Base-by-base conservation (phyloP, 1,140 invertebrate genomes). In the Neotoxoptera formosana region DNA sequence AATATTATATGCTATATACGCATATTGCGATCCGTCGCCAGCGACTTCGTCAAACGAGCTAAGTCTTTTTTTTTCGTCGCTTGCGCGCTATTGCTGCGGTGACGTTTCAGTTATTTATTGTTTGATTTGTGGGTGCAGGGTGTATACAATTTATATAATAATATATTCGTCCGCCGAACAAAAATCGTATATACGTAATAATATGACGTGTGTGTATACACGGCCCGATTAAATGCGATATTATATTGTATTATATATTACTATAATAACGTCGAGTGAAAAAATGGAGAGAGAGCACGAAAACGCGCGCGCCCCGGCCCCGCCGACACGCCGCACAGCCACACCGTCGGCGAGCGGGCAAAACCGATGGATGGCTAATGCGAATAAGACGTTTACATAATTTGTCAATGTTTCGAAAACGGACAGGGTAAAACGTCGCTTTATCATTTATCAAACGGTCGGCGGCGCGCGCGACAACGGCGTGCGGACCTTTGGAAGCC, bases 361-460 rank as follows among this genome's bases (percentile, higher is more conserved):
- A 34, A 91, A 91, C 91, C 91, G 91, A 93, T 84, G 91, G 91
- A 93, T 34, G 47, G 91, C 48, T 93, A 93, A 93, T 93, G 91
- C 91, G 91, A 93, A 84, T 93, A 84, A 93, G 91, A 93, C 91
- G 91, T 93, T 93, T 93, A 93, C 91, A 93, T 93, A 93, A 93
- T 93, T 93, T 93, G 91, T 93, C 91, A 93, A 93, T 93, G 91
- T 93, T 93, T 93, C 76, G 76, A 84, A 93, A 91, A 91, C 60
- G 76, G 91, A 93, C 91, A 93, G 91, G 76, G 91, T 93, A 93
- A 93, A 93, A 93, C 76, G 91, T 53, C 91, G 91, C 11, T 93
- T 93, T 93, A 93, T 93, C 91, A 93, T 93, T 93, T 93, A 93
- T 93, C 91, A 93, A 93, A 84, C 91, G 91, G 67, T 36, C 34